phyloP scores from a whole-genome alignment of 2,113 vertebrate species.

The Callorhinus ursinus region DNA sequence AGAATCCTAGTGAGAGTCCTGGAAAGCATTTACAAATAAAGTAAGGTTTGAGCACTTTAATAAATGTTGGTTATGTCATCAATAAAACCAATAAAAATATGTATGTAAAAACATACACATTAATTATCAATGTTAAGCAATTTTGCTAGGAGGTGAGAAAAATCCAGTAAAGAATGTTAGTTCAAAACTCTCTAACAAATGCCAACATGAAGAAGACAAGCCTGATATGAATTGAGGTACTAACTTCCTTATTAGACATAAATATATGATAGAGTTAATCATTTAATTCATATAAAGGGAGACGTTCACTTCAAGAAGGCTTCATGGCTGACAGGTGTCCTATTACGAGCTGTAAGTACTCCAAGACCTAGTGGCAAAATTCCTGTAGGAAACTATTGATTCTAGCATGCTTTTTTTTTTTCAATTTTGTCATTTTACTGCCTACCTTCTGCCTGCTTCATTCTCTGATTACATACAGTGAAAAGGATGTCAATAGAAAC shows the following conservation, averaged over 20 bases:
- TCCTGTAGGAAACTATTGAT: neutral
- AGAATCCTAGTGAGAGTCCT: neutral
- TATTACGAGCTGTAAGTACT: neutral
- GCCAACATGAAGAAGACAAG: neutral
- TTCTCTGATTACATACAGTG: neutral
- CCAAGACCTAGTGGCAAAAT: neutral
- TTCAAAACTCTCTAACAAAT: neutral
- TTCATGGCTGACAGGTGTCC: neutral
- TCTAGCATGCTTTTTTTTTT: neutral
- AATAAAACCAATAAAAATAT: neutral
- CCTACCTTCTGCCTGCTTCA: neutral
- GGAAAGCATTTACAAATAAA: neutral
- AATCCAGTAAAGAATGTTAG: neutral
- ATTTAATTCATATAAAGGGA: neutral
- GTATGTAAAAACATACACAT: neutral
- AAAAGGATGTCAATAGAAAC: neutral
- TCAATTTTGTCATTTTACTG: neutral
- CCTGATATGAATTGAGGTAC: neutral
- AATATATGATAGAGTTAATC: neutral
- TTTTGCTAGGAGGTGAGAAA: neutral
- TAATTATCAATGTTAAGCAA: neutral
- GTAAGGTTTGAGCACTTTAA: neutral
- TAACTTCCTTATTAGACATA: neutral
- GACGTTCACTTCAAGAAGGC: neutral
- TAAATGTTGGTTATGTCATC: neutral